These are phyloP conservation scores for Chrysolina haemoptera DNA, from an alignment of 2,888 invertebrate species.

Conservation along the genomic window DNA sequence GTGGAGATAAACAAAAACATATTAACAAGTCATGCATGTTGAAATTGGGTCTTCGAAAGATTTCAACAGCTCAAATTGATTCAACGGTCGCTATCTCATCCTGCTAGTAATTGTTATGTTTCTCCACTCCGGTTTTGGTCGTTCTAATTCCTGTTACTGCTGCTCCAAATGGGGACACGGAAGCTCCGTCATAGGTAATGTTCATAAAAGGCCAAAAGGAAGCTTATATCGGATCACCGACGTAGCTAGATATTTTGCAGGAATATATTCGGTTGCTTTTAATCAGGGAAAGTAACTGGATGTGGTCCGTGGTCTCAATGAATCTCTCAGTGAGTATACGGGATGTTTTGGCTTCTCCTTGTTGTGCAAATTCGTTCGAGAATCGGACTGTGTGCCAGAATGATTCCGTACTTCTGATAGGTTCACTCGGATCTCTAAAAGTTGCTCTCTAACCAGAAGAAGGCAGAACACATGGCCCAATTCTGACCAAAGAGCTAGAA, in stretches of 20 bases:
- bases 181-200: constrained; percentile 18
- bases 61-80: too few relatives aligned
- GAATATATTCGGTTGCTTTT: background rate
- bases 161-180: background rate
- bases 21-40: too few relatives aligned
- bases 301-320: background rate
- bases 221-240: constrained; percentile 18
- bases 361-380: too few relatives aligned
- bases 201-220: constrained; percentile 25
- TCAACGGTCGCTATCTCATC: too few relatives aligned
- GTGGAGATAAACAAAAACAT: too few relatives aligned
- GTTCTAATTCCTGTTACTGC: constrained; percentile 14
- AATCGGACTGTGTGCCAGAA: too few relatives aligned
- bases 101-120: constrained; percentile 16
- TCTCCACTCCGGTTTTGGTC: background rate
- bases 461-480: too few relatives aligned
- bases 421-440: too few relatives aligned
- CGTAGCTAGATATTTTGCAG: constrained; percentile 6
- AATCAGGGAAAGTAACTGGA: background rate
- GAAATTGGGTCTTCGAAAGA: too few relatives aligned
- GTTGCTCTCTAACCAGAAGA: too few relatives aligned
- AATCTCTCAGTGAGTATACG: background rate
- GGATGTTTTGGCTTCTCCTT: background rate
- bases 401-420: too few relatives aligned
- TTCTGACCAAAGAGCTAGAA: too few relatives aligned